A percentile compares a stretch with the other conserved stretches of the same genome.
Conservation (phyloP, 2,113 vertebrate species). For the Talpa occidentalis region DNA sequence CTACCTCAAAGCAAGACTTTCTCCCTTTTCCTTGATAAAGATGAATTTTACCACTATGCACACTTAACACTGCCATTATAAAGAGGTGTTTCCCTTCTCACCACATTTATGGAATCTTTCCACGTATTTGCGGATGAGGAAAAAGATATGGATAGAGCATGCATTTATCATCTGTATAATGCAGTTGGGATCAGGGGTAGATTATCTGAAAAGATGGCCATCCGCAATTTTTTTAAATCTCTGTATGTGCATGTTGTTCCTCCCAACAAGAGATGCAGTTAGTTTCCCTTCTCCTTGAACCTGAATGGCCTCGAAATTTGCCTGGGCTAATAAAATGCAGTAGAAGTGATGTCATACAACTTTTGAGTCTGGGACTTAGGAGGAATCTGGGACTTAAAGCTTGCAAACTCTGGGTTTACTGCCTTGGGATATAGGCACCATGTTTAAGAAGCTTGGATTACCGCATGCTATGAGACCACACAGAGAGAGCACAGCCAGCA, state of each 20-base stretch:
- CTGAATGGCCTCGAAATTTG: background rate
- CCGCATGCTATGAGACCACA: background rate
- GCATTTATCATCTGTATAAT: background rate
- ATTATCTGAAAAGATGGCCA: background rate
- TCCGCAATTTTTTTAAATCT: background rate
- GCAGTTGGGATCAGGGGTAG: background rate
- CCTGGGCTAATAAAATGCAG: background rate
- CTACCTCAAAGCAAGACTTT: background rate
- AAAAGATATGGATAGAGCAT: background rate
- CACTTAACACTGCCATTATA: background rate
- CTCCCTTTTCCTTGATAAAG: background rate
- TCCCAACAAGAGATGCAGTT: background rate
- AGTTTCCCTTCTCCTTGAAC: background rate
- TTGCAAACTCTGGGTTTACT: conserved; percentile 21
- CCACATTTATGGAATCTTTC: background rate
- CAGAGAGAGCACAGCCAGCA: background rate
- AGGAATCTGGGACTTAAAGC: background rate
- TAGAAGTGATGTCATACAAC: background rate
- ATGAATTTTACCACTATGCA: background rate
- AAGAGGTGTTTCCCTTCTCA: background rate
- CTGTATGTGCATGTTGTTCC: background rate
- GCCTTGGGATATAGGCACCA: background rate
- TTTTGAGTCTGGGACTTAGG: background rate
- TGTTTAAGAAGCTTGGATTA: conserved; percentile 10
- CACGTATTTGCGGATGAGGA: background rate